Evolutionary conservation across 2,797 vertebrate genomes (phyloP), one percentile per base, ranked within the genome.

Genomic region (Sebastes matsubarae): DNA sequence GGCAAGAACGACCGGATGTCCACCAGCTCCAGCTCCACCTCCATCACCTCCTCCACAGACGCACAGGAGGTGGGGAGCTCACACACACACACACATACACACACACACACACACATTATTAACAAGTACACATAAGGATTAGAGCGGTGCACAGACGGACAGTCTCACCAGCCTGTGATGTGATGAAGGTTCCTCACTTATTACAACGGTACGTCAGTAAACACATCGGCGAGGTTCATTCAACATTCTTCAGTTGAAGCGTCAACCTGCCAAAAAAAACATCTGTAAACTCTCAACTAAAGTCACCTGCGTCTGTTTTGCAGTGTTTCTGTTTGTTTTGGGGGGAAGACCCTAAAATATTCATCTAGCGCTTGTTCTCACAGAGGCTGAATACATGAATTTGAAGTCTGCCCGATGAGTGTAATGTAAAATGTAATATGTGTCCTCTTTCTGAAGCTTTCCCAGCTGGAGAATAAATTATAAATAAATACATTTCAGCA

Each of bases 1-100:
- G 94, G 96, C 80, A 98, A 97, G 95, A 97, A 93, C 69, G 97
- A 98, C 94, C 95, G 96, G 81, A 86, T 93, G n/a, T 97, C 97
- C 90, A 96, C 95, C 93, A 96, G 96, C 92, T 97, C 96, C 90
- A 97, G 96, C 96, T 97, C 97, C 96, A 97, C 96, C 93, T 97
- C 97, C 91, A 95, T 96, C 94, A 96, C 95, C 92, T 96, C 97
- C 91, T 95, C 96, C 95, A 95, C 95, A 25, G 97, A 98, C 94
- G 93, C 96, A 76, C 95, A 97, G 93, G 97, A 98, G 96, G 97
- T 97, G 96, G 95, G 95, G 94, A 94, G 79, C 73, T 80, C 55
- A 10, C 58, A 59, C 68, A 60, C 42, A 72, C 68, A 59, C 63
- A 78, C 81, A 72, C 20, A 57, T 4, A 68, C 6, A 18, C 55